These are phyloP conservation scores for Acanthosepion lycidas DNA, from an alignment of 2,888 invertebrate species.

Conservation along the genomic window DNA sequence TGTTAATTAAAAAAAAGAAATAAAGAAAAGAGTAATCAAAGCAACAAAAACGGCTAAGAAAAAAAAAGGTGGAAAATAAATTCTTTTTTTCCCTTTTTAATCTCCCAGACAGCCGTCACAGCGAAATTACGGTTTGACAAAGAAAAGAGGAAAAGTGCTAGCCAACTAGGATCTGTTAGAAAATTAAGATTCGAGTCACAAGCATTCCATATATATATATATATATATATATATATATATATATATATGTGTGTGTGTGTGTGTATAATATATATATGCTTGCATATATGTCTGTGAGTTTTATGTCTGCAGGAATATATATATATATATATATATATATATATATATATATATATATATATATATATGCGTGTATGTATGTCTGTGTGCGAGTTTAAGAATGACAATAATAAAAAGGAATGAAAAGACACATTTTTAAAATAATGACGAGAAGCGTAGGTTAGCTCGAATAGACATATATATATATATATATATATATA, in stretches of 20 bases:
- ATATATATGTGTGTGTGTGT: not conserved
- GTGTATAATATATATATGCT: too few relatives aligned
- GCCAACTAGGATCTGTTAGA: not conserved
- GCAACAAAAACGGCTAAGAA: too few relatives aligned
- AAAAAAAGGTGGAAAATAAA: not conserved
- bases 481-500: not conserved
- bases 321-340: too few relatives aligned
- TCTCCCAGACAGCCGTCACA: not conserved
- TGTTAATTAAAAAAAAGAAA: not conserved
- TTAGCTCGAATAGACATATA: not conserved
- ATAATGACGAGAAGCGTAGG: too few relatives aligned
- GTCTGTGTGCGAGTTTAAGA: too few relatives aligned
- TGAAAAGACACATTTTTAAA: too few relatives aligned
- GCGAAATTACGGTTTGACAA: constrained; percentile 15
- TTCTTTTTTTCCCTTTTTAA: not conserved
- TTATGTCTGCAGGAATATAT: too few relatives aligned
- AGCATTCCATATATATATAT: not conserved
- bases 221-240: not conserved
- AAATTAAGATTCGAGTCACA: not conserved
- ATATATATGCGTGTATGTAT: too few relatives aligned
- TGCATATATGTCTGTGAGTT: too few relatives aligned
- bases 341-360: too few relatives aligned
- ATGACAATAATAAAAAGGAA: not conserved
- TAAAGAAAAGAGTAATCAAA: too few relatives aligned
- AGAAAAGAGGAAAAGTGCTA: not conserved